Percentiles rank a stretch among this genome's conserved stretches.
Conservation (phyloP, 2,113 vertebrate genomes). For the Micronycteris hirsuta region DNA sequence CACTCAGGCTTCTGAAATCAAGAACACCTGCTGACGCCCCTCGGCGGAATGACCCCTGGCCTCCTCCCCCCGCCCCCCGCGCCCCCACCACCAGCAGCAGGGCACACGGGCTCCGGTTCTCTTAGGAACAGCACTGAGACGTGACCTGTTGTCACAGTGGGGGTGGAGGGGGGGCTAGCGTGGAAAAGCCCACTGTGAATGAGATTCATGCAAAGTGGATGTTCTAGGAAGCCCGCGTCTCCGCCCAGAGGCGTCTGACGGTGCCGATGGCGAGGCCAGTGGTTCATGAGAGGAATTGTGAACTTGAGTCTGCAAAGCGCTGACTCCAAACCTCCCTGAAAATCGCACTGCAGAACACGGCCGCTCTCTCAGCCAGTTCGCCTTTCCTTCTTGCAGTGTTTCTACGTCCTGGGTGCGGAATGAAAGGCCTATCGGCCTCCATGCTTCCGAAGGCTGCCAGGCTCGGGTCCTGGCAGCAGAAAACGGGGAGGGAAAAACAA, state of each 20-base stretch:
- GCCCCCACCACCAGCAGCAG: not conserved
- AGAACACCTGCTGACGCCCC: not conserved
- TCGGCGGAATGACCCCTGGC: accelerated
- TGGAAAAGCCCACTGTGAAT: accelerated
- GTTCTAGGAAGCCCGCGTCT: not conserved
- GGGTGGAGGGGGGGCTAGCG: accelerated
- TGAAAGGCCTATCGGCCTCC: not conserved
- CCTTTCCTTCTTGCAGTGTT: not conserved
- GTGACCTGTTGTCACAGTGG: not conserved
- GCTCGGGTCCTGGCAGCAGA: not conserved
- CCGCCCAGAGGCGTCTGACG: accelerated
- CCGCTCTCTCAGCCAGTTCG: not conserved
- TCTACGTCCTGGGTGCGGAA: accelerated
- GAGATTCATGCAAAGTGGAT: not conserved
- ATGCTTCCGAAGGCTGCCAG: not conserved
- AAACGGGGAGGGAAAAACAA: not conserved
- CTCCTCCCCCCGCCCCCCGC: no score
- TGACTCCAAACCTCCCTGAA: not conserved
- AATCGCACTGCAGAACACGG: accelerated
- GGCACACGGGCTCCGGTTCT: accelerated
- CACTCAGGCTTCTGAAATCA: not conserved
- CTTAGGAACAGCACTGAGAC: not conserved
- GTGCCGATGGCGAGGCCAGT: accelerated
- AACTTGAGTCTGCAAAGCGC: no score
- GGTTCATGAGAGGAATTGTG: accelerated